These are phyloP conservation scores for Deilephila porcellus DNA, from an alignment of 2,888 invertebrate genomes.

Conservation along the genomic window DNA sequence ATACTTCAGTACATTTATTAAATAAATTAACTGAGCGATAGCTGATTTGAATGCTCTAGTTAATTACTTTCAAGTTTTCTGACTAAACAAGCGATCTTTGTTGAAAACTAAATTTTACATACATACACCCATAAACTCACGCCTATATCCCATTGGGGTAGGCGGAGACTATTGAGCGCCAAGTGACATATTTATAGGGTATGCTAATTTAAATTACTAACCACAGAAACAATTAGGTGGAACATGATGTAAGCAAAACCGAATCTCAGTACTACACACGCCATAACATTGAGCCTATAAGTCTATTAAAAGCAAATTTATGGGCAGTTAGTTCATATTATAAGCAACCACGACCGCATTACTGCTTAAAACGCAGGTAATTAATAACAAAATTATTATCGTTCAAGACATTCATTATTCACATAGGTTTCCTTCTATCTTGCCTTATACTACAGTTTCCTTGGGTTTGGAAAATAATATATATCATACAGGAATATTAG, in stretches of 20 bases:
- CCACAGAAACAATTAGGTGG: not conserved
- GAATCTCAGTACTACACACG: not conserved
- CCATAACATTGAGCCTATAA: not conserved
- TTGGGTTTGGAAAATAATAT: too few relatives aligned
- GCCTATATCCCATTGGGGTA: too few relatives aligned
- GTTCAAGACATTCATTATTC: not conserved
- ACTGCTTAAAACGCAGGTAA: not conserved
- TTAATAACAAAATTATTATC: not conserved
- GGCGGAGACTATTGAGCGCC: too few relatives aligned
- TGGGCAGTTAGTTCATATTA: not conserved
- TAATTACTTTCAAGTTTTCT: not conserved
- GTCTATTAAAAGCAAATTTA: conserved; percentile 3
- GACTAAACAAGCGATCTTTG: not conserved
- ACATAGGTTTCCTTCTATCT: not conserved
- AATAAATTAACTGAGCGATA: not conserved
- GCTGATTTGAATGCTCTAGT: not conserved
- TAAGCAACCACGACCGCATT: not conserved
- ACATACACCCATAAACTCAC: too few relatives aligned
- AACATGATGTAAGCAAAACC: not conserved
- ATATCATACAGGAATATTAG: too few relatives aligned
- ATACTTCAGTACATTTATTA: not conserved
- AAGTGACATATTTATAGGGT: not conserved
- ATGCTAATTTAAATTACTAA: not conserved
- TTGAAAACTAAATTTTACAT: too few relatives aligned
- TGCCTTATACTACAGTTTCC: too few relatives aligned